A percentile compares a stretch with the other conserved stretches of the same genome.
Evolutionary conservation across 2,797 vertebrate genomes (phyloP).

Genomic region (Chrysolophus pictus): DNA sequence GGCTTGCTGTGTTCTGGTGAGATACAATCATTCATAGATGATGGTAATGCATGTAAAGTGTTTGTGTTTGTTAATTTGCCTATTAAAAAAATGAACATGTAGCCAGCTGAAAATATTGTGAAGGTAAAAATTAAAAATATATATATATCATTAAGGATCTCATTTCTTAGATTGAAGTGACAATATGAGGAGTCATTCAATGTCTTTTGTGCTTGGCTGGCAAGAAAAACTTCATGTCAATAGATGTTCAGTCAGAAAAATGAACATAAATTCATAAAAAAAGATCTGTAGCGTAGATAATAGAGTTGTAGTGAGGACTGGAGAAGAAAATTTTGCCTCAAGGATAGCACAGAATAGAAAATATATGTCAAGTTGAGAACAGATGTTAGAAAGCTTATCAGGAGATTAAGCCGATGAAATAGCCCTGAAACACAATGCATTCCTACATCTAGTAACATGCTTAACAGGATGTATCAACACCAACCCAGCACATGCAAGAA

Average conservation of each 20-base stretch:
- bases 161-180: not conserved
- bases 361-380: constrained; percentile 39
- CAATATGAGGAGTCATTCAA: not conserved
- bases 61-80: not conserved
- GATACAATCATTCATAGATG: not conserved
- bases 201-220: not conserved
- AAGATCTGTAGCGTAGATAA: not conserved
- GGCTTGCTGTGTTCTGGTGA: not conserved
- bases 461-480: not conserved
- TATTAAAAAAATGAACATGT: not conserved
- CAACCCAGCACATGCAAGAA: not conserved
- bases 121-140: not conserved
- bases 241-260: not conserved
- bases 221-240: not conserved
- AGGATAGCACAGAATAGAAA: not conserved
- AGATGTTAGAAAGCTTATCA: constrained; percentile 50
- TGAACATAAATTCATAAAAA: not conserved
- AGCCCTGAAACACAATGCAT: constrained; percentile 33
- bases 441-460: not conserved
- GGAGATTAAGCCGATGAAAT: constrained; percentile 47
- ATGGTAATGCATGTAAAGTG: not conserved
- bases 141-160: not conserved
- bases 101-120: not conserved
- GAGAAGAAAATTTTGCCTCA: constrained; percentile 25
- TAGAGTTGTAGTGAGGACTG: not conserved